phyloP scores from a whole-genome alignment of 2,113 vertebrate genomes.

The Pomatorhinus ruficollis region DNA sequence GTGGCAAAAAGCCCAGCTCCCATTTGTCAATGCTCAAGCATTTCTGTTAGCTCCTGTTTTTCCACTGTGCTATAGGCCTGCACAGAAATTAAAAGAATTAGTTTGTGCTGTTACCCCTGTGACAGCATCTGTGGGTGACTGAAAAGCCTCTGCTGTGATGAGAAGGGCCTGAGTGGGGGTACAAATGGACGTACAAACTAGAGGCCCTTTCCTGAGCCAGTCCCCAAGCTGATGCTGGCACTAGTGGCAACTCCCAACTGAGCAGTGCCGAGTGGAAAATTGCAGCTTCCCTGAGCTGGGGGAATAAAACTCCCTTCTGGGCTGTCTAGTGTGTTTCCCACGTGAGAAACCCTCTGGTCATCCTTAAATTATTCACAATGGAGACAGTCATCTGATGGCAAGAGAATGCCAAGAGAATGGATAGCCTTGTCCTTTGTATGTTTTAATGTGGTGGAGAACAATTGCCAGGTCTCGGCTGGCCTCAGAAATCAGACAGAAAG shows the following conservation, averaged over 20 bases:
- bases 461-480: neutral
- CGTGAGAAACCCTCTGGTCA: neutral
- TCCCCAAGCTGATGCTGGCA: neutral
- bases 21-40: neutral
- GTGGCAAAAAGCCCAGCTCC: slow-evolving; percentile 16
- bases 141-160: neutral
- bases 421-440: fast-evolving
- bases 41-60: neutral
- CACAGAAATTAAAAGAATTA: neutral
- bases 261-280: neutral
- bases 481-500: neutral
- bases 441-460: neutral
- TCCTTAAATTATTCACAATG: neutral
- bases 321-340: neutral
- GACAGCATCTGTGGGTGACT: neutral
- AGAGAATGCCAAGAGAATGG: neutral
- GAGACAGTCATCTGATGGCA: neutral
- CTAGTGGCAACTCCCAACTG: fast-evolving
- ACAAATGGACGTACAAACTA: neutral
- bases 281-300: neutral
- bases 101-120: neutral
- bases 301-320: neutral
- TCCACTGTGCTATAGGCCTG: neutral
- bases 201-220: neutral
- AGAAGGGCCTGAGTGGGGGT: neutral